phyloP scores from a whole-genome alignment of 2,797 vertebrate species.

The Pseudotriccus pelzelni region DNA sequence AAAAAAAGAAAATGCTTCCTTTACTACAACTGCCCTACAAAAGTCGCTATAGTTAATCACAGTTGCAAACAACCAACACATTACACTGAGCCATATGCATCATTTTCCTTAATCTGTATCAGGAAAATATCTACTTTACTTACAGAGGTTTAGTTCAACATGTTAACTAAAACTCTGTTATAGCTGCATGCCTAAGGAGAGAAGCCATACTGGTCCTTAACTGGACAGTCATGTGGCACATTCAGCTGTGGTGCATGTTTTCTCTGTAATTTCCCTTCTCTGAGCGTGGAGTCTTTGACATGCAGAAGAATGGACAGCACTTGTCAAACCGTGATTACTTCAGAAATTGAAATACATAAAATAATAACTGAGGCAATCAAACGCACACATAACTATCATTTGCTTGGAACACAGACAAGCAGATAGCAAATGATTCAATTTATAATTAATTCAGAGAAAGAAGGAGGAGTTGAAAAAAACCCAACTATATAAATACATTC shows the following conservation, averaged over 20 bases:
- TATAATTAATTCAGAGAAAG: constrained; percentile 41
- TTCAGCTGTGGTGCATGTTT: neutral
- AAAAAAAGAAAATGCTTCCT: neutral
- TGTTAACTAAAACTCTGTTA: neutral
- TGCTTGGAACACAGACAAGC: constrained; percentile 4
- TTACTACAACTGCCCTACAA: neutral
- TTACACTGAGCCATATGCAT: neutral
- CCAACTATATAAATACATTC: neutral
- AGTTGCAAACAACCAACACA: neutral
- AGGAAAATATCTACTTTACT: neutral
- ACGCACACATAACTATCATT: constrained; percentile 8
- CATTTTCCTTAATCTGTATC: neutral
- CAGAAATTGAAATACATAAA: constrained; percentile 44
- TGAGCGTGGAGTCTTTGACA: neutral
- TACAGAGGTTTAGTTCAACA: neutral
- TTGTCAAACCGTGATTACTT: constrained; percentile 25
- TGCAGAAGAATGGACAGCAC: constrained; percentile 5
- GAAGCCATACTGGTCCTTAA: neutral
- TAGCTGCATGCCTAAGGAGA: neutral
- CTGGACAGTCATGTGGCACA: neutral
- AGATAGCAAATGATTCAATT: constrained; percentile 40
- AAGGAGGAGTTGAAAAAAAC: neutral
- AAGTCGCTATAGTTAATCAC: neutral
- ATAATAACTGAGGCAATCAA: constrained; percentile 41
- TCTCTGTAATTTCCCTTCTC: neutral